Base-by-base conservation (phyloP, 2,888 invertebrate genomes). In the Phalera bucephala region DNA sequence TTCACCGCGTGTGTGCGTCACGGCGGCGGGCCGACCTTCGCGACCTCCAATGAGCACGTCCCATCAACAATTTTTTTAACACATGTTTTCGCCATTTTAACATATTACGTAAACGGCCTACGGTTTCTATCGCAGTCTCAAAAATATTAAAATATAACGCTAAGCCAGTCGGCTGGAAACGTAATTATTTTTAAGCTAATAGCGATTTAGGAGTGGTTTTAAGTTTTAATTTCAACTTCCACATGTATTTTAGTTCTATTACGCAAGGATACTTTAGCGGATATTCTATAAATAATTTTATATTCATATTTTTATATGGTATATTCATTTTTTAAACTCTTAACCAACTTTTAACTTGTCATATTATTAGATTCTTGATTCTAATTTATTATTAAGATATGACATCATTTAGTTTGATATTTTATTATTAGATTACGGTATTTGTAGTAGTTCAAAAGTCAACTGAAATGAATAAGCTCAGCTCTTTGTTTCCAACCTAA, bases 11-110 rank as follows among this genome's bases (percentile, higher is more conserved):
- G 28, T 28, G n/a, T 15, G 40, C 31, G 29, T 22, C 20, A 9
- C 9, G 25, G 28, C 25, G 32, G 25, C 36, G 35, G 36, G 15
- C 36, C 42, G 71, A 70, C 71, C 70, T 57, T 57, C 26, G 20
- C 36, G 64, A 66, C 67, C 68, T 60, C 55, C 31, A 42, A 36
- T 57, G 55, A 51, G 52, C 45, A 42, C 30, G 39, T 30, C 51
- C 52, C 31, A 40, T 31, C 31, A 33, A 47, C 28, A 31, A 38
- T 40, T 17, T 31, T n/a, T n/a, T n/a, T 17, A 37, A 39, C 27
- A 45, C 29, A 13, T 23, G 10, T 10, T 34, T 22, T 31, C 10
- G 27, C 19, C 27, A 44, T 33, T 35, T 40, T 20, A 31, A 25
- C 13, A 36, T 31, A 38, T 41, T 46, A 47, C 17, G 10, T 36